Conservation (phyloP, 2,888 invertebrate genomes). For the Rhorus exstirpatorius region DNA sequence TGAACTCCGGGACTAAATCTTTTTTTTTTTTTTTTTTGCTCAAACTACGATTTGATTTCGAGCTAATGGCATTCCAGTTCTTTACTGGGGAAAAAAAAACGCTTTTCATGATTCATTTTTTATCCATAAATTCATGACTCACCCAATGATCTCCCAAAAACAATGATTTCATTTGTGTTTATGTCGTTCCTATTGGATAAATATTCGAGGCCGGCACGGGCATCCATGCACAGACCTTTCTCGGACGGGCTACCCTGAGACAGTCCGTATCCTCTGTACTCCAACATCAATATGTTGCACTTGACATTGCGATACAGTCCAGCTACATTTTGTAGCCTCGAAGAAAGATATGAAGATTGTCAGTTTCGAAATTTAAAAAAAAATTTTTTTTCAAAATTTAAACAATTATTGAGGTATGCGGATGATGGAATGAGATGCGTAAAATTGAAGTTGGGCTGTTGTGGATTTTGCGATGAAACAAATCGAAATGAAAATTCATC, state of each 20-base stretch:
- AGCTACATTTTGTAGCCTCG: conserved; percentile 95
- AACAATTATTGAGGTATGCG: too few relatives aligned
- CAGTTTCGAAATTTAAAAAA: background rate
- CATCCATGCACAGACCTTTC: conserved; percentile 95
- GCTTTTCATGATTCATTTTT: too few relatives aligned
- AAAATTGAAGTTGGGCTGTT: too few relatives aligned
- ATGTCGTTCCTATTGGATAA: conserved; percentile 93
- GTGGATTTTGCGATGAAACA: too few relatives aligned
- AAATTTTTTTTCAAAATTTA: background rate
- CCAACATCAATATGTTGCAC: conserved; percentile 96
- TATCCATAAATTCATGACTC: conserved; percentile 70
- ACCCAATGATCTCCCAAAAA: conserved; percentile 96
- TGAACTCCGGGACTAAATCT: background rate
- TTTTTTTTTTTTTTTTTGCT: background rate
- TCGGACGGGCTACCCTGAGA: conserved; percentile 96
- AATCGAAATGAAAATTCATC: too few relatives aligned
- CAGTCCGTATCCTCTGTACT: conserved; percentile 97
- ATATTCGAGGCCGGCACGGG: conserved; percentile 95
- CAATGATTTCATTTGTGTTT: conserved; percentile 93
- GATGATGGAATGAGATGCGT: too few relatives aligned
- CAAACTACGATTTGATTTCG: too few relatives aligned
- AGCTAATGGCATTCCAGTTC: too few relatives aligned
- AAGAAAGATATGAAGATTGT: background rate
- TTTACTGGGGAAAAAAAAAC: too few relatives aligned
- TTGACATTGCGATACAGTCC: conserved; percentile 93